phyloP scores from a whole-genome alignment of 2,113 vertebrate species.

The Symphodus melops region DNA sequence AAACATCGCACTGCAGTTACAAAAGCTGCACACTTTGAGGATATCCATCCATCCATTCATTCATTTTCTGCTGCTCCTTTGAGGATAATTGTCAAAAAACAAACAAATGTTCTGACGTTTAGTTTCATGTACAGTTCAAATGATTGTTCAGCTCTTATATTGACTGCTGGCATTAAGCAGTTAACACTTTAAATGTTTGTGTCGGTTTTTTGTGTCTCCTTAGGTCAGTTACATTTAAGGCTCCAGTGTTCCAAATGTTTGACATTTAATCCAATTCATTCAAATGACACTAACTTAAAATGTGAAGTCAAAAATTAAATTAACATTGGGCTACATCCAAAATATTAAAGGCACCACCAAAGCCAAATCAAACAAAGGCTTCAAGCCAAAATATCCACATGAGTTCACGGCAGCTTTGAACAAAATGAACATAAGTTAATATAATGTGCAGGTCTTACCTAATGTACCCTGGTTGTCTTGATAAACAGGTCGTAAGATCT shows the following conservation, averaged over 20 bases:
- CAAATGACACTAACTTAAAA: slow-evolving; percentile 19
- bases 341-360: background rate
- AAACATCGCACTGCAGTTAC: too few relatives aligned
- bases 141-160: too few relatives aligned
- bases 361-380: slow-evolving; percentile 11
- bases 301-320: slow-evolving; percentile 8
- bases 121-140: too few relatives aligned
- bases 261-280: slow-evolving; percentile 12
- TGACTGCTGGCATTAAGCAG: too few relatives aligned
- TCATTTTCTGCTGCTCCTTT: too few relatives aligned
- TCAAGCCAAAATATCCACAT: background rate
- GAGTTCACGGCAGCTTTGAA: background rate
- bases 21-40: too few relatives aligned
- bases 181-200: too few relatives aligned
- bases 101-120: too few relatives aligned
- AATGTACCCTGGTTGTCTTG: slow-evolving; percentile 85
- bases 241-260: background rate
- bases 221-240: background rate
- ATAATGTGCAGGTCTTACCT: slow-evolving; percentile 81
- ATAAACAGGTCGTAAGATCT: slow-evolving; percentile 91
- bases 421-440: background rate
- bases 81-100: too few relatives aligned
- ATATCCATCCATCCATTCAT: too few relatives aligned
- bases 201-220: too few relatives aligned
- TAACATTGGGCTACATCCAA: slow-evolving; percentile 23